phyloP scores from a whole-genome alignment of 2,797 vertebrate genomes.

The Anguilla marmorata region DNA sequence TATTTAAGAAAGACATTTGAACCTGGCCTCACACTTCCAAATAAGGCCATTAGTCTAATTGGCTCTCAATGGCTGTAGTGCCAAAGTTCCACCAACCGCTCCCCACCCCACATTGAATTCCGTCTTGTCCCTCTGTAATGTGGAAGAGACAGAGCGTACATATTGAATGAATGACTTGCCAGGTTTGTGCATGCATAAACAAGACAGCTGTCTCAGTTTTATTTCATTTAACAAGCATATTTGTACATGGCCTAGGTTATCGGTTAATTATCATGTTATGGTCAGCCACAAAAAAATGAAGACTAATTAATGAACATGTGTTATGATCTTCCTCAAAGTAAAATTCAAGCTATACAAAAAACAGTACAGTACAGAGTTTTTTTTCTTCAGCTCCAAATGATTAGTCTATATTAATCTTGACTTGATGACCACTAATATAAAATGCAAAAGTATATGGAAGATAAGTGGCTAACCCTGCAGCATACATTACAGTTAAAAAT shows the following conservation, averaged over 20 bases:
- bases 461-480: not conserved
- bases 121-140: not conserved
- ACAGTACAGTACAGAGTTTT: not conserved
- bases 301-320: not conserved
- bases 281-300: not conserved
- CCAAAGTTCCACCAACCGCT: not conserved
- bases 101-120: not conserved
- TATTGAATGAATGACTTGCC: not conserved
- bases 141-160: not conserved
- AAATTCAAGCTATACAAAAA: too few species aligned
- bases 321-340: too few species aligned
- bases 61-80: not conserved
- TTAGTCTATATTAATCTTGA: not conserved
- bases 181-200: not conserved
- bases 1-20: slow-evolving; percentile 61
- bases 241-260: not conserved
- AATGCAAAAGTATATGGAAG: not conserved
- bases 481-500: not conserved
- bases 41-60: slow-evolving; percentile 61
- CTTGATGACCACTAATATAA: not conserved
- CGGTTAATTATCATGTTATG: not conserved
- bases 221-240: not conserved
- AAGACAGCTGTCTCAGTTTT: not conserved
- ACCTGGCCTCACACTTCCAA: slow-evolving; percentile 49
- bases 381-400: not conserved